These are phyloP conservation scores for Rhinichthys osculus DNA, from an alignment of 2,797 vertebrate species.

Conservation along the genomic window DNA sequence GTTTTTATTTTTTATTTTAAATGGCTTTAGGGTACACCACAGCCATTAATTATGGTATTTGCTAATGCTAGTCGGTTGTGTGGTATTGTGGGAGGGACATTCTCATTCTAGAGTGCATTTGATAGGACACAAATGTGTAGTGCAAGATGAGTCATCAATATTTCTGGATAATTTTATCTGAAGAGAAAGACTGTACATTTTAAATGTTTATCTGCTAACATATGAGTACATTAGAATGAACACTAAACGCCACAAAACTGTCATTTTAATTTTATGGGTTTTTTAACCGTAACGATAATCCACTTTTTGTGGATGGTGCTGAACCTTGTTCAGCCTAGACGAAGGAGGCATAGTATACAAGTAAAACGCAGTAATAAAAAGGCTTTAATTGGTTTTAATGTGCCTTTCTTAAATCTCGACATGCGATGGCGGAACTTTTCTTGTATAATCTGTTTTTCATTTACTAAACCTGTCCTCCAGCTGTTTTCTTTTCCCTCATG, in stretches of 20 bases:
- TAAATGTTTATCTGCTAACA: neutral
- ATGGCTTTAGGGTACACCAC: neutral
- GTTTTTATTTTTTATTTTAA: neutral
- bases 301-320: conserved; percentile 27
- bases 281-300: neutral
- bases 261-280: neutral
- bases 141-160: neutral
- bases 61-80: neutral
- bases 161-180: neutral
- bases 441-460: conserved; percentile 66
- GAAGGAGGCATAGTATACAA: neutral
- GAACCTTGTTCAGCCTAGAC: neutral
- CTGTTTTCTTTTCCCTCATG: conserved; percentile 58
- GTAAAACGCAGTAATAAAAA: conserved; percentile 46
- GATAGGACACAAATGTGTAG: neutral
- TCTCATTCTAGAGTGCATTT: neutral
- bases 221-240: neutral
- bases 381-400: conserved; percentile 63
- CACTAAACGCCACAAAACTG: neutral
- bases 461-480: conserved; percentile 57
- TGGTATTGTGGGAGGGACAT: neutral
- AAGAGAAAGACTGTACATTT: neutral
- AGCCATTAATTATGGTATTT: neutral
- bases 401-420: conserved; percentile 54
- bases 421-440: conserved; percentile 13